Percentiles rank a stretch among this genome's conserved stretches.
These are phyloP conservation scores for Microvelia longipes DNA, from an alignment of 1,140 invertebrate genomes.

Conservation along the genomic window DNA sequence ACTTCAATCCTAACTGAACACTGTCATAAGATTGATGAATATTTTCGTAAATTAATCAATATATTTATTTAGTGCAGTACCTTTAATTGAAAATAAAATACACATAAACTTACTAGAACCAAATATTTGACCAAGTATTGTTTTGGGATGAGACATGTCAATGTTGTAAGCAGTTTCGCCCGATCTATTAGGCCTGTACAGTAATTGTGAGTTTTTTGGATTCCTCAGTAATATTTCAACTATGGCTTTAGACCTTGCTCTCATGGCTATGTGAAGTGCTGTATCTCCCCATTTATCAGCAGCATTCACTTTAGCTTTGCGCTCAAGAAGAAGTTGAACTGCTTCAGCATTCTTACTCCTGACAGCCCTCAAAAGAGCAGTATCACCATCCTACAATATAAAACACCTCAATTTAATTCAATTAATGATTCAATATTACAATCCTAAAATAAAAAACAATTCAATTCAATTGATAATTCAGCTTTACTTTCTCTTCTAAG, in stretches of 20 bases:
- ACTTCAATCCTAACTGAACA: too few species aligned
- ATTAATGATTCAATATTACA: background rate
- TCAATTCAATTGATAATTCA: too few species aligned
- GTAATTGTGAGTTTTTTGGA: conserved; percentile 86
- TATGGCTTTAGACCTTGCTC: conserved; percentile 82
- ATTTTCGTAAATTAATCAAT: too few species aligned
- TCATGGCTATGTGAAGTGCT: conserved; percentile 90
- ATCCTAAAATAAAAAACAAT: too few species aligned
- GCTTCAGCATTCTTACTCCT: conserved; percentile 80
- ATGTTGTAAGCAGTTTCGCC: conserved; percentile 98
- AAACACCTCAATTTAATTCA: conserved; percentile 9
- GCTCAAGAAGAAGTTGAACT: conserved; percentile 78
- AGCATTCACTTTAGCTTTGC: conserved; percentile 85
- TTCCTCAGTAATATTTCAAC: conserved; percentile 88
- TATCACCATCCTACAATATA: conserved; percentile 67
- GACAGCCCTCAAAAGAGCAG: conserved; percentile 77
- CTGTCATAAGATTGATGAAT: too few species aligned
- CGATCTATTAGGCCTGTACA: conserved; percentile 86
- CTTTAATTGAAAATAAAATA: too few species aligned
- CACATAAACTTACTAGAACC: conserved; percentile 62
- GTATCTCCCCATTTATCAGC: conserved; percentile 91
- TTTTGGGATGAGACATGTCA: conserved; percentile 84
- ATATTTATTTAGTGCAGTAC: too few species aligned
- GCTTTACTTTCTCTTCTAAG: too few species aligned
- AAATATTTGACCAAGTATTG: conserved; percentile 88